These are phyloP conservation scores for Plagodis dolabraria DNA, from an alignment of 2,888 invertebrate genomes.

Conservation along the genomic window DNA sequence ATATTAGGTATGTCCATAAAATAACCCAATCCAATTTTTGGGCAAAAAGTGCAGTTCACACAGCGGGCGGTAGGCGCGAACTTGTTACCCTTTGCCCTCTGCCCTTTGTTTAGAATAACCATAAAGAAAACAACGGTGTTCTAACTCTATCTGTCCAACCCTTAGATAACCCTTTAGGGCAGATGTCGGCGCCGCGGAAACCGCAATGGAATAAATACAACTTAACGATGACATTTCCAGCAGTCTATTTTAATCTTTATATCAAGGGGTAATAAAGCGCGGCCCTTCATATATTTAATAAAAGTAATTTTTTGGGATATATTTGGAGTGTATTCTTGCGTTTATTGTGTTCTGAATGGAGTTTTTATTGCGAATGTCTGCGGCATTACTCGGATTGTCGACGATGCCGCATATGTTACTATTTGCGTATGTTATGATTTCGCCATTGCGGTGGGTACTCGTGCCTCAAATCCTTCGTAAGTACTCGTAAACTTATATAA, in stretches of 20 bases:
- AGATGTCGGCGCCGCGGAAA: conserved; percentile 56
- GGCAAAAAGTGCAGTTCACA: conserved; percentile 50
- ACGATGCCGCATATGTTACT: conserved; percentile 59
- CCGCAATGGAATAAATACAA: conserved; percentile 46
- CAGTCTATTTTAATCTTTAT: conserved; percentile 33
- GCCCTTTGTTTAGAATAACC: conserved; percentile 59
- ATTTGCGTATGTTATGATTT: conserved; percentile 56
- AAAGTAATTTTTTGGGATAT: conserved; percentile 31
- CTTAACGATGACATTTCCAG: conserved; percentile 18
- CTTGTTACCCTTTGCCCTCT: conserved; percentile 74
- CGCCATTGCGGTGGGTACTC: too few relatives aligned
- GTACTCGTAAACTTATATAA: too few relatives aligned
- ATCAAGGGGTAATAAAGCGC: conserved; percentile 29
- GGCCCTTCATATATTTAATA: conserved; percentile 25
- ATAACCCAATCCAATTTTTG: conserved; percentile 59
- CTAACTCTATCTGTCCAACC: conserved; percentile 67
- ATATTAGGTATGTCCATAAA: conserved; percentile 42
- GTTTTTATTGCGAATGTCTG: conserved; percentile 72
- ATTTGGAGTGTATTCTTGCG: conserved; percentile 45
- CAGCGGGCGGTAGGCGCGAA: conserved; percentile 73
- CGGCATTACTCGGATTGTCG: conserved; percentile 68
- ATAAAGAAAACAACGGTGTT: conserved; percentile 75
- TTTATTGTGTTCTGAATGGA: conserved; percentile 58
- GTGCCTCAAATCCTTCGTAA: too few relatives aligned
- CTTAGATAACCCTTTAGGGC: conserved; percentile 70